phyloP scores from a whole-genome alignment of 2,113 vertebrate species.

The Scalopus aquaticus region DNA sequence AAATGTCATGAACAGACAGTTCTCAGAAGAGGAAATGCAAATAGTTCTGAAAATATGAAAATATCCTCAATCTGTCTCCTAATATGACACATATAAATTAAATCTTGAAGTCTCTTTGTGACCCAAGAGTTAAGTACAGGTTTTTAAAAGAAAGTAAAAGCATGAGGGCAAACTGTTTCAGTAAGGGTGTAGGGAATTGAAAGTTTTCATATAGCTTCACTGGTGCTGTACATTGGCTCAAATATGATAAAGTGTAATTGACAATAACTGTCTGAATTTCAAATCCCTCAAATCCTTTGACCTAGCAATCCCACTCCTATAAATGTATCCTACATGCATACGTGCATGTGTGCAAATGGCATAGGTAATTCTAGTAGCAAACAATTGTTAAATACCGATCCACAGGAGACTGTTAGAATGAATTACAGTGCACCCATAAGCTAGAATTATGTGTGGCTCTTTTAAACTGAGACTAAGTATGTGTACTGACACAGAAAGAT shows the following conservation, averaged over 20 bases:
- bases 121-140: background rate
- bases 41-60: background rate
- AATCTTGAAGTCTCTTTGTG: background rate
- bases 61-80: background rate
- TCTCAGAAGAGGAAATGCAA: background rate
- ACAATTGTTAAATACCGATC: background rate
- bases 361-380: background rate
- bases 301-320: background rate
- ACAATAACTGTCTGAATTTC: background rate
- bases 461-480: conserved; percentile 29
- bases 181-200: background rate
- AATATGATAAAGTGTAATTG: background rate
- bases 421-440: background rate
- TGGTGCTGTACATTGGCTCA: background rate
- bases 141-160: background rate
- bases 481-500: conserved; percentile 18
- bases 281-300: background rate
- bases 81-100: background rate
- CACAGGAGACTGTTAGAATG: background rate
- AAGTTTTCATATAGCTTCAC: background rate
- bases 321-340: background rate
- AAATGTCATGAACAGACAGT: background rate
- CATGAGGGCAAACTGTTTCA: background rate
- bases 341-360: background rate
- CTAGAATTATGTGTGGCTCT: background rate